Evolutionary conservation across 1,140 invertebrate genomes (phyloP), one percentile per base, ranked within the genome.

Genomic region (Hydropsyche tenuis): DNA sequence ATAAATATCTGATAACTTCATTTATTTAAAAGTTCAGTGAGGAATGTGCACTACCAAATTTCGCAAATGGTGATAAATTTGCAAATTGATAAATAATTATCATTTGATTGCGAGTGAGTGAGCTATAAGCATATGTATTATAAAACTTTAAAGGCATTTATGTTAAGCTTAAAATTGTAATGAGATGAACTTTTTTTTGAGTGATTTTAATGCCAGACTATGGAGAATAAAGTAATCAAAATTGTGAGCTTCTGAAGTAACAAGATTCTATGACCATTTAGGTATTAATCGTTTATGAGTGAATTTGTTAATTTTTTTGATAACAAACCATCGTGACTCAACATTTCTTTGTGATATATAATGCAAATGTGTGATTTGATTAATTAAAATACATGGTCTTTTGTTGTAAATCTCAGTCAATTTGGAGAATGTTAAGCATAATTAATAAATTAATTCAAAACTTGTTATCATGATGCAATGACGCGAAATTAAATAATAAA

Each of bases 301-400:
- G 56, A 60, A 23, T 20, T 60, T 60, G 56, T 60, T 60, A 60
- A 60, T 60, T 60, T 53, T 53, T 60, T 68, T 68, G 6, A 46
- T 9, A 48, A 27, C 18, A 23, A 48, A 22, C 16, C 63, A 70
- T 6, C 56, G 48, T 70, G 51, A 70, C 68, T 20, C 68, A 56
- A 70, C 48, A 70, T 70, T 56, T 70, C 45, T 48, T 70, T 70
- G 68, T 70, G 68, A 70, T 70, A 70, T 68, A 62, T 65, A 48
- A 68, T 70, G 51, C 20, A 70, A 56, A 37, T 70, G 48, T 18
- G 48, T 70, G 68, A 56, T 65, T 65, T 16, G n/a, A 16, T 23
- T 65, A 43, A 43, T 42, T 63, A 37, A 63, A 37, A 43, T 65
- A 43, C 4, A 43, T 6, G 27, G 4, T 65, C 16, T 65, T 65